These are phyloP conservation scores for Eupeodes corollae DNA, from an alignment of 1,140 invertebrate species.

Conservation along the genomic window DNA sequence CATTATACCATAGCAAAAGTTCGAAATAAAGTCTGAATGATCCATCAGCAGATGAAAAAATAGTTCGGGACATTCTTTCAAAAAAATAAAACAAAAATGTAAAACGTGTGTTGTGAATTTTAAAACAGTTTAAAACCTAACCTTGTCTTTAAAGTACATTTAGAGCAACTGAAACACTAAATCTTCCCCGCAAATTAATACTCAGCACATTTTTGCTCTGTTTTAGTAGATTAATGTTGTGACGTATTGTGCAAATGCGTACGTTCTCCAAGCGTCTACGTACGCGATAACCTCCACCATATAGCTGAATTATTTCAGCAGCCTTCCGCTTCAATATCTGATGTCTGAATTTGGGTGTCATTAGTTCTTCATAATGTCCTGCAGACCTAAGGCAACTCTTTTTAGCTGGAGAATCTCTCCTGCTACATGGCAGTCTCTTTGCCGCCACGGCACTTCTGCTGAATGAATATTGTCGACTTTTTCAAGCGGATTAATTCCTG, in stretches of 20 bases:
- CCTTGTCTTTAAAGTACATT: slow-evolving; percentile 23
- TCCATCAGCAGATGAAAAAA: slow-evolving; percentile 30
- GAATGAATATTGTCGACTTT: slow-evolving; percentile 33
- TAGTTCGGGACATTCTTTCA: slow-evolving; percentile 31
- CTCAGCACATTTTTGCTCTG: slow-evolving; percentile 38
- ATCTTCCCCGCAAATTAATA: slow-evolving; percentile 28
- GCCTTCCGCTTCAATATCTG: slow-evolving; percentile 39
- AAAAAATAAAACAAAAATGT: neutral
- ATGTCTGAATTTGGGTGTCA: slow-evolving; percentile 38
- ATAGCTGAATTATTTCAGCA: slow-evolving; percentile 51
- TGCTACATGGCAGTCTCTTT: slow-evolving; percentile 12
- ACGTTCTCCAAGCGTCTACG: slow-evolving; percentile 29
- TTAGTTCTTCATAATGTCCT: slow-evolving; percentile 36
- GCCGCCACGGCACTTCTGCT: slow-evolving; percentile 38
- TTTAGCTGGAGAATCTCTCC: neutral
- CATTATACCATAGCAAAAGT: slow-evolving; percentile 36
- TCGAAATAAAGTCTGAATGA: slow-evolving; percentile 31
- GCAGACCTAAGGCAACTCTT: slow-evolving; percentile 33
- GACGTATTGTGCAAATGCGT: slow-evolving; percentile 37
- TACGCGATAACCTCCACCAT: slow-evolving; percentile 49
- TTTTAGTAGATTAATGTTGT: slow-evolving; percentile 38
- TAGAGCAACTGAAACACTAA: slow-evolving; percentile 22
- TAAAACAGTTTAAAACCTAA: slow-evolving; percentile 6
- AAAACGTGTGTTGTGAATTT: neutral
- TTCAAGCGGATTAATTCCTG: slow-evolving; percentile 28